Percentiles rank a stretch among this genome's conserved stretches.
Evolutionary conservation across 2,113 vertebrate genomes (phyloP).

Genomic region (Erinaceus europaeus): DNA sequence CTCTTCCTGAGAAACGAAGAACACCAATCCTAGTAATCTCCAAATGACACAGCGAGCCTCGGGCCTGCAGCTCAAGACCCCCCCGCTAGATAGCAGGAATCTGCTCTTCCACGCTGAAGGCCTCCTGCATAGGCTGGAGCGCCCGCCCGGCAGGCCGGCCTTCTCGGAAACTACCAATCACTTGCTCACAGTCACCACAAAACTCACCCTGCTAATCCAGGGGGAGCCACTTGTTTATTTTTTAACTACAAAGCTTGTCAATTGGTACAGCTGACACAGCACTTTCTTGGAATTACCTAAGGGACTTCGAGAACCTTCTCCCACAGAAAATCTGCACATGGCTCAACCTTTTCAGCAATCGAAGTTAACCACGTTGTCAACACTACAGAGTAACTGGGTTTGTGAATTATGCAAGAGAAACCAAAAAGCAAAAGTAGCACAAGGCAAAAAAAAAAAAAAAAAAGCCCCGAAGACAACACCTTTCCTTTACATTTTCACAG

Average conservation of each 20-base stretch:
- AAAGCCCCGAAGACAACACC: constrained; percentile 26
- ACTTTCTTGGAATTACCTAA: constrained; percentile 29
- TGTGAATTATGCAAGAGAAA: constrained; percentile 1
- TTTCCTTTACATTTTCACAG: constrained; percentile 36
- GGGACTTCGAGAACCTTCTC: constrained; percentile 3
- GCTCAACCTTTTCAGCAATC: neutral
- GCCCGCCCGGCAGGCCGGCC: constrained; percentile 35
- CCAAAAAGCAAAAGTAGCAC: constrained; percentile 35
- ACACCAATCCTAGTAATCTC: constrained; percentile 23
- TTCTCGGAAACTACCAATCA: constrained; percentile 29
- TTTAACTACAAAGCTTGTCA: neutral
- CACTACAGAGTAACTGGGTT: constrained; percentile 43
- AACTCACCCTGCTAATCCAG: constrained; percentile 18
- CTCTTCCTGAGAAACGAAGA: constrained; percentile 65
- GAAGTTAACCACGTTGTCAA: constrained; percentile 51
- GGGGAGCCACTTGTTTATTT: neutral
- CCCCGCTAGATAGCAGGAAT: constrained; percentile 31
- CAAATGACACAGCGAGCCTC: constrained; percentile 53
- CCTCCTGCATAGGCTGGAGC: constrained; percentile 40
- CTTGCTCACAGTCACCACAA: constrained; percentile 6
- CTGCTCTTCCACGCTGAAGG: neutral
- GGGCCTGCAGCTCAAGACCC: neutral
- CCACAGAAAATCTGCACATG: neutral
- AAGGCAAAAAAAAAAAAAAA: constrained; percentile 34
- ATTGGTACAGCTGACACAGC: neutral